Conservation (phyloP, 2,888 invertebrate genomes). For the Pachycephus smyrnensis region DNA sequence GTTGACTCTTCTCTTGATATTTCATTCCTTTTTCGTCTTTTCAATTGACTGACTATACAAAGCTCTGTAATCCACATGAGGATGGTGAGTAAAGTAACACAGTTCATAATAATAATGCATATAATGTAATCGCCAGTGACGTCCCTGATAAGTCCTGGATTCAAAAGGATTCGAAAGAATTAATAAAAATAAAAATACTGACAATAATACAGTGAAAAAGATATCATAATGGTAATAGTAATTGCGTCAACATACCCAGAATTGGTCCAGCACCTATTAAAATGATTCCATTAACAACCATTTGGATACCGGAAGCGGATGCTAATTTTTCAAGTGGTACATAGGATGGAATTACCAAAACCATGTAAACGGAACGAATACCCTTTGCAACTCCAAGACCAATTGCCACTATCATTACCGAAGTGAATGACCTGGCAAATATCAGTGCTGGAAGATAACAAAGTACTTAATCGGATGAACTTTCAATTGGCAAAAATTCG, state of each 20-base stretch:
- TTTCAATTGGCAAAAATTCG: constrained; percentile 12
- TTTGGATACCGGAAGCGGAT: constrained; percentile 78
- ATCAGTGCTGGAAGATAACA: constrained; percentile 61
- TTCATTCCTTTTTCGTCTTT: constrained; percentile 6
- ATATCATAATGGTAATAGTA: not conserved
- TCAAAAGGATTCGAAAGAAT: constrained; percentile 22
- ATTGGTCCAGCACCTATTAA: constrained; percentile 74
- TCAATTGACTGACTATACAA: constrained; percentile 31
- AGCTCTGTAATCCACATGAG: constrained; percentile 72
- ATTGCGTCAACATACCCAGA: constrained; percentile 69
- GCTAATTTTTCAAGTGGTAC: constrained; percentile 77
- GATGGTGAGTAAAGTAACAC: constrained; percentile 72
- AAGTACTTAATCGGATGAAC: not conserved
- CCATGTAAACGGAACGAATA: constrained; percentile 77
- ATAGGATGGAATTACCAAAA: constrained; percentile 76
- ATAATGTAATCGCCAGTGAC: constrained; percentile 72
- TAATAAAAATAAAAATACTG: not conserved
- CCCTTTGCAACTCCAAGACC: constrained; percentile 78
- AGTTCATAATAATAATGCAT: constrained; percentile 74
- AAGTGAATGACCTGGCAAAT: constrained; percentile 57
- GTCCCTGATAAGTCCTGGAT: constrained; percentile 75
- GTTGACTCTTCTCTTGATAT: not conserved
- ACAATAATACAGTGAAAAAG: not conserved
- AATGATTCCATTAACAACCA: constrained; percentile 74
- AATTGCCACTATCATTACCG: constrained; percentile 69